A percentile compares a stretch with the other conserved stretches of the same genome.
Evolutionary conservation across 2,888 invertebrate species (phyloP).

Genomic region (Aphodius granarius): DNA sequence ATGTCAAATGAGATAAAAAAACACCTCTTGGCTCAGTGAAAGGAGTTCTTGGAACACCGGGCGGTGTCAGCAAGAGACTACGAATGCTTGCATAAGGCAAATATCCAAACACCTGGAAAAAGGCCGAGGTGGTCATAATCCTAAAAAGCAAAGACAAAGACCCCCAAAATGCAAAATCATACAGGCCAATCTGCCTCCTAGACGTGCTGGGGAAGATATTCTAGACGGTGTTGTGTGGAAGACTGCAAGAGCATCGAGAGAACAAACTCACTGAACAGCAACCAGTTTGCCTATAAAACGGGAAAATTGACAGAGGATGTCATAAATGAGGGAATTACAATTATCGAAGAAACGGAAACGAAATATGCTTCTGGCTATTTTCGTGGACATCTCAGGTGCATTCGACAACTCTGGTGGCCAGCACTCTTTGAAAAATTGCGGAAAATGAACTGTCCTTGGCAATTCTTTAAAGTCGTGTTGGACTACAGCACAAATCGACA

Average conservation of each 20-base stretch:
- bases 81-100: background rate
- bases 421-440: background rate
- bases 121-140: background rate
- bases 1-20: background rate
- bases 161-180: background rate
- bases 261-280: background rate
- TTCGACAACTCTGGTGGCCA: slow-evolving; percentile 30
- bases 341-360: background rate
- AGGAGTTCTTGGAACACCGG: slow-evolving; percentile 10
- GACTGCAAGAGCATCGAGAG: background rate
- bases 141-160: background rate
- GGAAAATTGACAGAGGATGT: slow-evolving; percentile 11
- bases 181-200: background rate
- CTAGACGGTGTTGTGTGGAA: background rate
- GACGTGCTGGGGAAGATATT: background rate
- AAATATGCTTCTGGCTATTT: slow-evolving; percentile 18
- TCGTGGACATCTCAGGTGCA: slow-evolving; percentile 25
- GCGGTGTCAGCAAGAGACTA: background rate
- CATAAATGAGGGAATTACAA: background rate
- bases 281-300: background rate
- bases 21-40: background rate
- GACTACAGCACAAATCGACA: slow-evolving; percentile 15
- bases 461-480: background rate
- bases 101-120: background rate
- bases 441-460: background rate